Evolutionary conservation across 1,140 invertebrate genomes (phyloP).

Genomic region (Drosophila ogumai): DNA sequence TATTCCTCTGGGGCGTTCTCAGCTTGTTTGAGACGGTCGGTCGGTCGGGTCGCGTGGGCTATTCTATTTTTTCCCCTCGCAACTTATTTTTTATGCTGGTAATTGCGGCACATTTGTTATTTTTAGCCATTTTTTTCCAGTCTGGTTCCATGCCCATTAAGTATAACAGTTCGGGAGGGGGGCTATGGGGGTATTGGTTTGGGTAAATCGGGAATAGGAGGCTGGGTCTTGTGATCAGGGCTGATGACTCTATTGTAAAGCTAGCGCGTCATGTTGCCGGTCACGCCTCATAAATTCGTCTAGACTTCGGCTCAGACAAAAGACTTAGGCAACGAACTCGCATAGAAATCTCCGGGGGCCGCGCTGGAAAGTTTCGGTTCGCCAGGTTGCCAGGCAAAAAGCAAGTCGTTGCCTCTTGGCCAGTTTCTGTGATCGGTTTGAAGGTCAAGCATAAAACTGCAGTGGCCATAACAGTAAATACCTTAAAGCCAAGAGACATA

Average conservation of each 20-base stretch:
- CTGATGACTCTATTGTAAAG: slow-evolving; percentile 52
- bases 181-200: background rate
- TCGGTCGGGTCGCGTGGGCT: slow-evolving; percentile 74
- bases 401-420: slow-evolving; percentile 1
- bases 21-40: slow-evolving; percentile 52
- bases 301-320: slow-evolving; percentile 59
- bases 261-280: slow-evolving; percentile 60
- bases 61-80: slow-evolving; percentile 53
- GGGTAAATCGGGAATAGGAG: slow-evolving; percentile 12
- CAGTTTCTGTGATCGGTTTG: slow-evolving; percentile 22
- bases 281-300: slow-evolving; percentile 55
- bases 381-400: slow-evolving; percentile 11
- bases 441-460: slow-evolving; percentile 37
- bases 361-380: slow-evolving; percentile 39
- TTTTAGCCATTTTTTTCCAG: slow-evolving; percentile 54
- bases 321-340: slow-evolving; percentile 80
- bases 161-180: slow-evolving; percentile 22
- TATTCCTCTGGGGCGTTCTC: slow-evolving; percentile 63
- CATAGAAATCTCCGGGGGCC: slow-evolving; percentile 31
- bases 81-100: slow-evolving; percentile 47
- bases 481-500: background rate
- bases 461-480: slow-evolving; percentile 13
- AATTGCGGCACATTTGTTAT: slow-evolving; percentile 79
- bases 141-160: slow-evolving; percentile 29
- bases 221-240: slow-evolving; percentile 17